A percentile compares a stretch with the other conserved stretches of the same genome.
Evolutionary conservation across 2,888 invertebrate species (phyloP).

Genomic region (Drosophila niveifrons): DNA sequence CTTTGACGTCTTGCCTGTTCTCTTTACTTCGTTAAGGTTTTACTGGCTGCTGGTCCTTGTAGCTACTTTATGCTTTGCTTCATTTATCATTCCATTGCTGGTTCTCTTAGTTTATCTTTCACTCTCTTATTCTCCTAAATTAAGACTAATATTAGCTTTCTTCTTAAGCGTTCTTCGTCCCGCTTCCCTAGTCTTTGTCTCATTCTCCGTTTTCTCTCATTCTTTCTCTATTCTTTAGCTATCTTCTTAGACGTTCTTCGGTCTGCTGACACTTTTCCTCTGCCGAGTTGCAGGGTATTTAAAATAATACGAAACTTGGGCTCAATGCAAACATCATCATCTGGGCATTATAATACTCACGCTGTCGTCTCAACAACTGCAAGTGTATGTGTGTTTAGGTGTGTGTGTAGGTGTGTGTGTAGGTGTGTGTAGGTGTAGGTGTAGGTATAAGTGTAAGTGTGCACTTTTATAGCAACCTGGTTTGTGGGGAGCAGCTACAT

Average conservation of each 20-base stretch:
- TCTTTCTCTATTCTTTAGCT: not conserved
- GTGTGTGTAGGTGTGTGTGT: not conserved
- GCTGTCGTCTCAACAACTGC: constrained; percentile 22
- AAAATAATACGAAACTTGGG: constrained; percentile 31
- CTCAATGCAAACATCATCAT: constrained; percentile 67
- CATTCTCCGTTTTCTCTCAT: not conserved
- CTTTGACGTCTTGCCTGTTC: too few species aligned
- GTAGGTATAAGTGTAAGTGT: constrained; percentile 1
- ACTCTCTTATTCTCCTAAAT: too few species aligned
- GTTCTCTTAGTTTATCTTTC: too few species aligned
- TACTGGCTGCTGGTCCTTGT: too few species aligned
- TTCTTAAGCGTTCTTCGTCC: too few species aligned
- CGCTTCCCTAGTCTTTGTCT: too few species aligned
- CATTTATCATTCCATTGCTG: too few species aligned
- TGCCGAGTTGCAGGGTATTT: constrained; percentile 41
- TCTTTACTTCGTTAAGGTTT: too few species aligned
- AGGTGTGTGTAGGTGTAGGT: not conserved
- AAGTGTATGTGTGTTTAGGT: constrained; percentile 3
- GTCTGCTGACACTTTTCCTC: not conserved
- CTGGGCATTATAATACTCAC: constrained; percentile 54
- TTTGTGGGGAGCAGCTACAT: not conserved
- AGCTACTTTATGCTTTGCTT: too few species aligned
- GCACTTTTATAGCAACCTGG: constrained; percentile 33
- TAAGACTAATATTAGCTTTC: too few species aligned
- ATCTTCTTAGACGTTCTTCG: not conserved